A percentile compares a stretch with the other conserved stretches of the same genome.
phyloP scores from a whole-genome alignment of 2,888 invertebrate species.

The Theretra japonica region DNA sequence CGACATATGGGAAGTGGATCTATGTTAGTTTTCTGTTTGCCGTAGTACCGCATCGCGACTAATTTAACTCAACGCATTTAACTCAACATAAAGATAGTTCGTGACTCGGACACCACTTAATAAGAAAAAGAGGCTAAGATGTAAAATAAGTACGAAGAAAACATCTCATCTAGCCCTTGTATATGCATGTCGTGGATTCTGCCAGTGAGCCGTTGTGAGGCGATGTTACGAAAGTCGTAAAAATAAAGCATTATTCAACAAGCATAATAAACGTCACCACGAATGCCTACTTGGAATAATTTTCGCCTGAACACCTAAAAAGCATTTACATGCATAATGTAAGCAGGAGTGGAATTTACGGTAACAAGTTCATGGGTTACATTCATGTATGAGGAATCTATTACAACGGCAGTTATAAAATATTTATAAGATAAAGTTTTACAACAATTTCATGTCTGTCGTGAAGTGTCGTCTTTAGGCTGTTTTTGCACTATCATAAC shows the following conservation, averaged over 20 bases:
- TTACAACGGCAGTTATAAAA: constrained; percentile 6
- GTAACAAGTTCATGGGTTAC: constrained; percentile 54
- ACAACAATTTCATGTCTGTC: background rate
- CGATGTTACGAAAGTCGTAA: constrained; percentile 66
- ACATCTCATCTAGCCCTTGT: constrained; percentile 39
- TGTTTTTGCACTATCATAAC: constrained; percentile 5
- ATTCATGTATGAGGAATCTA: constrained; percentile 22
- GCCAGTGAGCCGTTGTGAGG: constrained; percentile 38
- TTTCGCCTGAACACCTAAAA: constrained; percentile 68
- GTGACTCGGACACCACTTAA: too few relatives aligned
- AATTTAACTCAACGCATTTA: too few relatives aligned
- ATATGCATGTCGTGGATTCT: constrained; percentile 40
- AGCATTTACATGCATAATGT: constrained; percentile 72
- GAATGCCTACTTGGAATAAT: constrained; percentile 79
- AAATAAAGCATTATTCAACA: constrained; percentile 80
- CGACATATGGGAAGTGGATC: too few relatives aligned
- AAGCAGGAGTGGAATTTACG: constrained; percentile 62
- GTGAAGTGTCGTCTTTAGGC: background rate
- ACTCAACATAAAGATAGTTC: too few relatives aligned
- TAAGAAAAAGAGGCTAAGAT: background rate
- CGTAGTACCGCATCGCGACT: too few relatives aligned
- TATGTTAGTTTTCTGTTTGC: too few relatives aligned
- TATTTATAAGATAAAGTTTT: background rate
- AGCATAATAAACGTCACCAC: constrained; percentile 70
- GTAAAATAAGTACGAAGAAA: background rate